phyloP scores from a whole-genome alignment of 1,140 invertebrate species.

The Diachasma alloeum region DNA sequence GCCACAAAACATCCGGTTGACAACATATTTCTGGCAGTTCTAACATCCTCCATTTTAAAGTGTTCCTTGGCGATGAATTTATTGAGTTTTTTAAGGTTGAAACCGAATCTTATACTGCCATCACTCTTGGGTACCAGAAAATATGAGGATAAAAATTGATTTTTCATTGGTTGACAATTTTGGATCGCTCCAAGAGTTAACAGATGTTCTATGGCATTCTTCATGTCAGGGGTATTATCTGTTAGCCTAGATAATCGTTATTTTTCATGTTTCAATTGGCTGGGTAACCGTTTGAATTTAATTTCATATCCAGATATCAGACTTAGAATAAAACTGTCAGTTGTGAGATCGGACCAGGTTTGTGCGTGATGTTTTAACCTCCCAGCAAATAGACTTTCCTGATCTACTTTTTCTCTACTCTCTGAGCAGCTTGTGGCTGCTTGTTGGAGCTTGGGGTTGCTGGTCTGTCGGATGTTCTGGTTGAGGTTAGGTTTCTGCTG shows the following conservation, averaged over 20 bases:
- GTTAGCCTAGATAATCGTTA: background rate
- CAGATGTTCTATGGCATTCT: slow-evolving; percentile 14
- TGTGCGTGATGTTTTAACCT: background rate
- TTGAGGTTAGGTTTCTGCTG: background rate
- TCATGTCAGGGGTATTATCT: background rate
- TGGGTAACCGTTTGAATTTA: slow-evolving; percentile 14
- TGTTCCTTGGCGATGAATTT: slow-evolving; percentile 35
- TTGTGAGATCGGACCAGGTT: background rate
- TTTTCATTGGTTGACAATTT: slow-evolving; percentile 4
- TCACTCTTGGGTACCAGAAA: slow-evolving; percentile 41
- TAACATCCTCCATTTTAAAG: slow-evolving; percentile 40
- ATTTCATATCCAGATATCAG: slow-evolving; percentile 7
- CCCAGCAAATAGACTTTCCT: background rate
- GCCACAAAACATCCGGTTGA: slow-evolving; percentile 26
- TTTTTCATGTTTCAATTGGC: background rate
- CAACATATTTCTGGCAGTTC: slow-evolving; percentile 38
- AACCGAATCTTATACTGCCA: slow-evolving; percentile 37
- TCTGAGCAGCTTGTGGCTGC: background rate
- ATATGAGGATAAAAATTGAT: slow-evolving; percentile 35
- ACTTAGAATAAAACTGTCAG: background rate
- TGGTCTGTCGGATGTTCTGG: slow-evolving; percentile 12
- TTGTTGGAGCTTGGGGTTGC: background rate
- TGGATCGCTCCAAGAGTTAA: slow-evolving; percentile 10
- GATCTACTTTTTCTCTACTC: background rate
- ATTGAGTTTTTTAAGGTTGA: slow-evolving; percentile 41